Evolutionary conservation across 2,888 invertebrate genomes (phyloP), one percentile per base, ranked within the genome.

Genomic region (Mechanitis messenoides): DNA sequence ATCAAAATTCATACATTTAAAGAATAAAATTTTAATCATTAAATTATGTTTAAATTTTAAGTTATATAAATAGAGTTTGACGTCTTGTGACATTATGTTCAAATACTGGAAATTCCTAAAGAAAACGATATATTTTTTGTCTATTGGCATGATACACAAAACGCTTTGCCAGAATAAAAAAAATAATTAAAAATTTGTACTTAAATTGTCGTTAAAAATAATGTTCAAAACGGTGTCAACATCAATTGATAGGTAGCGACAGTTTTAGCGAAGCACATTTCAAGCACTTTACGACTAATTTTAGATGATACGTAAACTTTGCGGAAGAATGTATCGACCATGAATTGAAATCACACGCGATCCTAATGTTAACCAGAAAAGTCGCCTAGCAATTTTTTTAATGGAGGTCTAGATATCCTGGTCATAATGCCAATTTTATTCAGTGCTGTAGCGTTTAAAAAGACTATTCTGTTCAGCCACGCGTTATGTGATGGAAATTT

Each of bases 401-500:
- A 42, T 31, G 31, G 1, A 31, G 31, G 5, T 7, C 2, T 9
- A 50, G 9, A 45, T 55, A 50, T 53, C 28, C 53, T 28, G 54
- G 33, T 33, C 46, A 79, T 67, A 74, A 98, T 98, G 98, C 96
- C 98, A 28, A 95, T 98, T 69, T 83, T 98, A 63, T 98, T 95
- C 82, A 94, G 96, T 80, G 96, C 97, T 2, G 93, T 98, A 66
- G 93, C 97, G 4, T 90, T 95, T 69, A 94, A 96, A 56, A 92
- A 91, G 54, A 93, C 93, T 0, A 92, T 98, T 45, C 85, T 97
- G 47, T 93, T 95, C 0, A 95, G 96, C 80, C 95, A 95, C 90
- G 97, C 98, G 0, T 93, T 95, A 28, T 98, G 97, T 79, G 94
- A 95, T 69, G 98, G 98, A 0, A 98, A 98, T 83, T 98, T 98